phyloP scores from a whole-genome alignment of 2,888 invertebrate species.

The Melinaea menophilus region DNA sequence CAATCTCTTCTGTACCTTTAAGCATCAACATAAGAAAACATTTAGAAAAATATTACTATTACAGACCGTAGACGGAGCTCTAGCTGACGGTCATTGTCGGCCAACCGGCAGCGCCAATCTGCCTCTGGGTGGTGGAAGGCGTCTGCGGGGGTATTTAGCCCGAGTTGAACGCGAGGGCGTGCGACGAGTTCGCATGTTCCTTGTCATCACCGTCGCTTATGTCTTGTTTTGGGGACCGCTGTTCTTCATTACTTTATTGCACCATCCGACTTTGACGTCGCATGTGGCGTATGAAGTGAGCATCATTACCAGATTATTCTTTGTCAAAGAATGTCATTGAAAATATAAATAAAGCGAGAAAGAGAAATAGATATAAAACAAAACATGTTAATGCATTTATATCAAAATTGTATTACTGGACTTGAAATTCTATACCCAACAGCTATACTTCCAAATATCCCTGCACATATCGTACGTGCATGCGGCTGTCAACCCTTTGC shows the following conservation, averaged over 20 bases:
- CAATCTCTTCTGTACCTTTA: too few relatives aligned
- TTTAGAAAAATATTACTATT: constrained; percentile 21
- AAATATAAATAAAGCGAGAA: too few relatives aligned
- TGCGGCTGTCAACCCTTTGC: constrained; percentile 89
- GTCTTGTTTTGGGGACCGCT: constrained; percentile 94
- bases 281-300: constrained; percentile 86
- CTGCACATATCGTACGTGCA: constrained; percentile 92
- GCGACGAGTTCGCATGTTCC: constrained; percentile 90
- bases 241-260: constrained; percentile 89
- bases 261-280: constrained; percentile 85
- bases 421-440: too few relatives aligned
- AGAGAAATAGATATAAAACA: background rate
- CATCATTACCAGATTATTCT: constrained; percentile 4
- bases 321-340: too few relatives aligned
- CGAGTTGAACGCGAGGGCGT: constrained; percentile 89
- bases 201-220: constrained; percentile 90
- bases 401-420: too few relatives aligned
- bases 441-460: constrained; percentile 84
- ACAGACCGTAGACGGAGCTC: constrained; percentile 67
- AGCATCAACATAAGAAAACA: background rate
- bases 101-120: constrained; percentile 54
- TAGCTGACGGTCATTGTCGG: constrained; percentile 59
- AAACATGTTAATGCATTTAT: constrained; percentile 7
- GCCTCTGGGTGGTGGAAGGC: constrained; percentile 82
- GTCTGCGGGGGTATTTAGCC: constrained; percentile 86